These are phyloP conservation scores for Notospermus geniculatus DNA, from an alignment of 1,140 invertebrate genomes.

Conservation along the genomic window DNA sequence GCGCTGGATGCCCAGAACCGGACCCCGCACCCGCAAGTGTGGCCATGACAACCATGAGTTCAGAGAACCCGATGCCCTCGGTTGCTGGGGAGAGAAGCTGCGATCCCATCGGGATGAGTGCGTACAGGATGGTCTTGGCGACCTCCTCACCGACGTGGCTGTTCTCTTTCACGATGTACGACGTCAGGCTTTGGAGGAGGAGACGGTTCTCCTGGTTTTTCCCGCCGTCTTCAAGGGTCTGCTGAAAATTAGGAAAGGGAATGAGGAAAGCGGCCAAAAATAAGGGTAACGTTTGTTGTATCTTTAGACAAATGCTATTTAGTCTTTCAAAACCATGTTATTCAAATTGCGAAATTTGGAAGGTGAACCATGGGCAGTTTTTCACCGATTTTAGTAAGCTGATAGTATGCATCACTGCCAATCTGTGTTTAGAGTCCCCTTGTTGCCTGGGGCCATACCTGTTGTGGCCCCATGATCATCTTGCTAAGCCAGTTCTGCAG, in stretches of 20 bases:
- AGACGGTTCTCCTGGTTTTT: constrained; percentile 68
- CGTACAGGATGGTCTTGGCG: constrained; percentile 70
- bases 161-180: constrained; percentile 73
- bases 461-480: constrained; percentile 42
- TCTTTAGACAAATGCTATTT: neutral
- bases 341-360: no score
- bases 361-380: no score
- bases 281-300: neutral
- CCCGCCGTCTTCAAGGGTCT: constrained; percentile 39
- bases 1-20: constrained; percentile 69
- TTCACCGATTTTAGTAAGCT: neutral
- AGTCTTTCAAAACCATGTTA: no score
- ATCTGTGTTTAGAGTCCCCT: no score
- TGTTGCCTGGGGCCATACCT: constrained; percentile 30
- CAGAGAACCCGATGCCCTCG: constrained; percentile 73
- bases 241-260: constrained; percentile 13
- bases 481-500: constrained; percentile 68
- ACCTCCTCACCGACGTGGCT: constrained; percentile 65
- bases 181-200: constrained; percentile 70
- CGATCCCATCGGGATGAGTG: constrained; percentile 73
- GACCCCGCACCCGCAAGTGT: constrained; percentile 79
- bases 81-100: constrained; percentile 62
- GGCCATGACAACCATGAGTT: constrained; percentile 76
- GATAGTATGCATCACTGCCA: neutral
- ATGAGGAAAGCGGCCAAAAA: constrained; percentile 4